Evolutionary conservation across 2,797 vertebrate species (phyloP), one percentile per base, ranked within the genome.

Genomic region (Numenius phaeopus): DNA sequence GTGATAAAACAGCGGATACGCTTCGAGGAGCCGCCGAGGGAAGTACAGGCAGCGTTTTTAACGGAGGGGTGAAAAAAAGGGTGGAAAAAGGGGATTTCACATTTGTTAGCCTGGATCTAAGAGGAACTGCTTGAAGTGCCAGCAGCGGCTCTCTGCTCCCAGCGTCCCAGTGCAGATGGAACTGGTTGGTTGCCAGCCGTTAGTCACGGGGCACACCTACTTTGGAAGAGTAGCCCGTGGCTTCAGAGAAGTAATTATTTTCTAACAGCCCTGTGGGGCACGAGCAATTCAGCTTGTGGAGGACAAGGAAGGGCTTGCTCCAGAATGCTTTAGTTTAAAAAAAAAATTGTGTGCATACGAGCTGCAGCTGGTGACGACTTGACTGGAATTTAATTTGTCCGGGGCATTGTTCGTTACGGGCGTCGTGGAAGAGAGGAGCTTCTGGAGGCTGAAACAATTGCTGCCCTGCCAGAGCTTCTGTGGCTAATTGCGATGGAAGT

Each of bases 1-100:
- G 7, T 22, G 39, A 15, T 22, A 9, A 24, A 13, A 13, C 1
- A 39, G 46, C 50, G 13, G 39, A 15, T 14, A 3, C 4, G 0
- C 39, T 42, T 11, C 8, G 20, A 2, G 5, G 49, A 66, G 77
- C 2, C 24, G 1, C 3, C 14, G 2, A 0, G 2, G 0, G 78
- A 14, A 26, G 14, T 7, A 2, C 1, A 10, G 6, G 4, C 14
- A 5, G 66, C 4, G 0, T 40, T 50, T 3, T 4, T 18, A 37
- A 44, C 47, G 2, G 3, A 32, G 87, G 83, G 47, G 47, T 49
- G 47, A 47, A 22, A 49, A 46, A 49, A 49, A 49, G 27, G 58
- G 61, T 17, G 71, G 26, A 44, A 14, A n/a, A 3, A 4, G n/a
- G 30, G 71, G 72, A 11, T 62, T 26, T 61, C 20, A 4, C 8